phyloP scores from a whole-genome alignment of 2,888 invertebrate genomes.

The Lasius platythorax region DNA sequence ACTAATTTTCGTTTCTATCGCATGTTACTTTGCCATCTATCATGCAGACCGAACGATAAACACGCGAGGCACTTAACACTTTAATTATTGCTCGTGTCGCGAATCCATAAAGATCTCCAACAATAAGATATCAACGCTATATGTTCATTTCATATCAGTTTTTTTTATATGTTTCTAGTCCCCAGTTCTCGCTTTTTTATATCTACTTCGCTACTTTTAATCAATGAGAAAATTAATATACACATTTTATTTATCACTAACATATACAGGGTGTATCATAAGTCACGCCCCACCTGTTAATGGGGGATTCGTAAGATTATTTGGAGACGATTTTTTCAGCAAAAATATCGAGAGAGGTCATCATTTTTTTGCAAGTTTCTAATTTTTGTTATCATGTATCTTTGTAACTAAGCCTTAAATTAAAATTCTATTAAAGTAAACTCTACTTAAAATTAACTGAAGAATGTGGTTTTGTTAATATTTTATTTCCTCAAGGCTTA shows the following conservation, averaged over 20 bases:
- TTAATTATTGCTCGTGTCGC: slow-evolving; percentile 37
- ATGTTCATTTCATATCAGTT: background rate
- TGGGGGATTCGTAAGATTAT: too few species aligned
- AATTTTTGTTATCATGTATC: too few species aligned
- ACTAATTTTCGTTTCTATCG: background rate
- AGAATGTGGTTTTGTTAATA: too few species aligned
- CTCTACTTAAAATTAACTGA: too few species aligned
- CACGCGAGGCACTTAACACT: slow-evolving; percentile 32
- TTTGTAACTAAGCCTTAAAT: too few species aligned
- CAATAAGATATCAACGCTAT: slow-evolving; percentile 10
- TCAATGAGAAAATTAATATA: background rate
- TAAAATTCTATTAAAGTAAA: too few species aligned
- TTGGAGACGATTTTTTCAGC: too few species aligned
- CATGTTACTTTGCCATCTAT: background rate
- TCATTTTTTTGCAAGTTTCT: too few species aligned
- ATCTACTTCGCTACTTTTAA: background rate
- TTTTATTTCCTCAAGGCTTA: too few species aligned
- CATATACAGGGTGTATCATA: background rate
- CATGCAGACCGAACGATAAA: slow-evolving; percentile 26
- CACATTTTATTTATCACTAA: background rate
- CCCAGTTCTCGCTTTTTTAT: background rate
- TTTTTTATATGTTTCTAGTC: background rate
- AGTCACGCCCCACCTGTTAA: too few species aligned
- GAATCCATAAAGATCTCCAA: slow-evolving; percentile 29
- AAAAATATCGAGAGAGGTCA: too few species aligned